A percentile compares a stretch with the other conserved stretches of the same genome.
phyloP scores from a whole-genome alignment of 2,797 vertebrate species.

The Phyllotis vaccarum region DNA sequence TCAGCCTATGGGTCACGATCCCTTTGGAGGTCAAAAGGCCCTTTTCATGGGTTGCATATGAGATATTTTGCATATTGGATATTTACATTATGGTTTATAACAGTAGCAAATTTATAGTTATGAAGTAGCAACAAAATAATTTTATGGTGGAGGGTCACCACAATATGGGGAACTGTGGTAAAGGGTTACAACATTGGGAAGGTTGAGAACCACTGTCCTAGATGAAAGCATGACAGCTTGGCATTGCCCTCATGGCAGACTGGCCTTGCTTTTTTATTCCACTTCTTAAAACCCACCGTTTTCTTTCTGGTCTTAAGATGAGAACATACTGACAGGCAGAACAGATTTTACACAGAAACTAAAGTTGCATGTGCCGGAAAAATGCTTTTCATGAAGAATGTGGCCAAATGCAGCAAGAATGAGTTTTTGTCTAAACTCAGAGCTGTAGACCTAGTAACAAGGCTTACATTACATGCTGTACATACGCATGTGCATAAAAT shows the following conservation, averaged over 20 bases:
- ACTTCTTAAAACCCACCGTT: not conserved
- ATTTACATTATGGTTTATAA: too few relatives aligned
- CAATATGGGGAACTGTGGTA: too few relatives aligned
- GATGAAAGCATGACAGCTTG: not conserved
- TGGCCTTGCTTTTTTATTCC: not conserved
- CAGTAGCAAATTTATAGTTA: too few relatives aligned
- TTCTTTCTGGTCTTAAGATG: not conserved
- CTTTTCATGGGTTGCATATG: not conserved
- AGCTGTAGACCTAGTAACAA: not conserved
- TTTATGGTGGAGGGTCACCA: too few relatives aligned
- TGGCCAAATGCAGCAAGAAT: not conserved
- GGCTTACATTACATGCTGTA: not conserved
- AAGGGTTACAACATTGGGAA: not conserved
- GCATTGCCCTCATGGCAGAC: not conserved
- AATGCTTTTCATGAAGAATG: not conserved
- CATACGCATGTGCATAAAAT: not conserved
- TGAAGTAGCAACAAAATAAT: too few relatives aligned
- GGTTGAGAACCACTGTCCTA: not conserved
- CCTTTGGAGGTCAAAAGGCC: not conserved
- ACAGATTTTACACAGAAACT: slow-evolving; percentile 16
- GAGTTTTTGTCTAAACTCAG: slow-evolving; percentile 15
- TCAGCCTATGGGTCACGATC: not conserved
- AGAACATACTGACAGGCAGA: not conserved
- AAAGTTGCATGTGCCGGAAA: not conserved
- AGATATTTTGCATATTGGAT: not conserved